Base-by-base conservation (phyloP, 2,113 vertebrate species). In the Pholis gunnellus region DNA sequence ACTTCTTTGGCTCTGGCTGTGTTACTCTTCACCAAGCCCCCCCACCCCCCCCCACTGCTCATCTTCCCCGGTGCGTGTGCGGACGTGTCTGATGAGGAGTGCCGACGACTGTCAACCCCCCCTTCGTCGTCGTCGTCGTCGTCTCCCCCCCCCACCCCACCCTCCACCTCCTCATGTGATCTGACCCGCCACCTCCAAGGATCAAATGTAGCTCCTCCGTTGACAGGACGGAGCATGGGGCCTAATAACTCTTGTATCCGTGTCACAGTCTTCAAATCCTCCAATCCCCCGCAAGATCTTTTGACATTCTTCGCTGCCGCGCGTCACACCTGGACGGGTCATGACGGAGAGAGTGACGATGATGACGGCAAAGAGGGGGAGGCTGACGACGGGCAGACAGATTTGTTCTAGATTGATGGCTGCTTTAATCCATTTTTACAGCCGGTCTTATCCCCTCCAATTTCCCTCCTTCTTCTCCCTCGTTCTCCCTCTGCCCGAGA, bases 41-140 rank as follows among this genome's bases (percentile, higher is more conserved):
- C 74, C 52, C 57, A 27, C 56, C 63, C 61, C 13, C 4, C 54
- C 57, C 56, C 56, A 38, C 65, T 64, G 14, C 80, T 63, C 70
- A 25, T 76, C 84, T 82, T 67, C 69, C 59, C 31, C 46, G 59
- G 70, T 18, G 74, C 82, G 13, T 84, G 82, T 86, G 78, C 7
- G 27, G 86, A 93, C 79, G 81, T 88, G 87, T 87, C 74, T 75
- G 68, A 48, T 65, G 87, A 83, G 80, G 87, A 86, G 82, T 57
- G 60, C 38, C 25, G 50, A 73, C 82, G 38, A 54, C 82, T 59
- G 18, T 78, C 75, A 9, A 50, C 52, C 56, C 57, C 34, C 9
- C 75, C n/a, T n/a, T n/a, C n/a, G 38, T 40, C 44, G 14, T 46
- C 44, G 1, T 15, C 52, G 38, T 40, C 44, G 14, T 46, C 44